phyloP scores from a whole-genome alignment of 1,140 invertebrate genomes.

The Temnothorax nylanderi region DNA sequence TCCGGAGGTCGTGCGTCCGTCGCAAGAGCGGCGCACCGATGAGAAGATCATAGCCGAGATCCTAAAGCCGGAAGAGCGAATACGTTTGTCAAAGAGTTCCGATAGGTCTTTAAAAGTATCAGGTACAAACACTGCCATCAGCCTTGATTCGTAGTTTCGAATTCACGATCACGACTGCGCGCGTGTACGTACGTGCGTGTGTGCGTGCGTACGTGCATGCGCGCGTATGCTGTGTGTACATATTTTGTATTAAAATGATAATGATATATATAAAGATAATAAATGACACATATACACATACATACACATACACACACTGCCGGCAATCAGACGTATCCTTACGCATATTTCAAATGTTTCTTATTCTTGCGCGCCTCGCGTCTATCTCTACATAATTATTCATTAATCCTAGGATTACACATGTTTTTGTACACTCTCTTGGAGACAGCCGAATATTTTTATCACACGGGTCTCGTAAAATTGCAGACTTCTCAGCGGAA shows the following conservation, averaged over 20 bases:
- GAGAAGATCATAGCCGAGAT: conserved; percentile 83
- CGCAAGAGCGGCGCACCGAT: conserved; percentile 75
- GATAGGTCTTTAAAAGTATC: conserved; percentile 82
- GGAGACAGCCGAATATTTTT: background rate
- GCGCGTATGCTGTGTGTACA: conserved; percentile 75
- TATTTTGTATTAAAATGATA: conserved; percentile 83
- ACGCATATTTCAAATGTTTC: conserved; percentile 21
- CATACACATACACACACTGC: conserved; percentile 44
- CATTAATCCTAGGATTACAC: background rate
- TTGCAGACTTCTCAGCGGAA: background rate
- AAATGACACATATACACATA: conserved; percentile 63
- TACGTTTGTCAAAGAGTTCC: conserved; percentile 79
- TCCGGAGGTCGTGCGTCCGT: conserved; percentile 35
- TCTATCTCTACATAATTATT: conserved; percentile 16
- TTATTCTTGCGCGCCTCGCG: background rate
- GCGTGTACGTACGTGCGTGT: too few relatives aligned
- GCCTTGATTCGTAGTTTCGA: conserved; percentile 82
- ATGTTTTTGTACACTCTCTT: background rate
- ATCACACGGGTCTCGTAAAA: background rate
- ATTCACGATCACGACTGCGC: conserved; percentile 68
- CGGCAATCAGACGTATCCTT: conserved; percentile 30
- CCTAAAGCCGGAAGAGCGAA: conserved; percentile 79
- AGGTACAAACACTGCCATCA: conserved; percentile 84
- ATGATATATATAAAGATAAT: conserved; percentile 78
- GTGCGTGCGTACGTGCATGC: background rate